These are phyloP conservation scores for Artemia franciscana DNA, from an alignment of 1,140 invertebrate species.

Conservation along the genomic window DNA sequence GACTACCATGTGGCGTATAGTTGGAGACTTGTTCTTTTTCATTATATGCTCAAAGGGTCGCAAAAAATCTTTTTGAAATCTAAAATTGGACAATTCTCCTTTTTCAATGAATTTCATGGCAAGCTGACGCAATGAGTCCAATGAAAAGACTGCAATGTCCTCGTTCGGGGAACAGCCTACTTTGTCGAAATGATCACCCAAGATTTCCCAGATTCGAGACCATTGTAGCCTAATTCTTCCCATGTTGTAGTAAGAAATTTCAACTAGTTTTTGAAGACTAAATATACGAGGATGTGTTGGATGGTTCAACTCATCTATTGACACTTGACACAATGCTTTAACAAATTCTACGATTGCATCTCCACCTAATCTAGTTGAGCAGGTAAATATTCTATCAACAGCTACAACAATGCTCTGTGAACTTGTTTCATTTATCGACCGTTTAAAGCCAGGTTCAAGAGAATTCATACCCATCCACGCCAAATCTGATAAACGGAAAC, in stretches of 20 bases:
- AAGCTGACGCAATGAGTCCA: slow-evolving; percentile 87
- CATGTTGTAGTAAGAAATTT: slow-evolving; percentile 99
- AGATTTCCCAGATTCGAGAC: slow-evolving; percentile 87
- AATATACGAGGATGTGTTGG: slow-evolving; percentile 75
- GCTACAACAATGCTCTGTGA: slow-evolving; percentile 97
- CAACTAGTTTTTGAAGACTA: slow-evolving; percentile 93
- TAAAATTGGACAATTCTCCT: slow-evolving; percentile 95
- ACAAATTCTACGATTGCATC: slow-evolving; percentile 97
- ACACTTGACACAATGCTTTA: slow-evolving; percentile 76
- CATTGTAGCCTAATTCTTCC: slow-evolving; percentile 90
- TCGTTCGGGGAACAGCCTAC: slow-evolving; percentile 86
- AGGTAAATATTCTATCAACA: slow-evolving; percentile 92
- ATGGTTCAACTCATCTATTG: slow-evolving; percentile 74
- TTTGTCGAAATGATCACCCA: slow-evolving; percentile 60
- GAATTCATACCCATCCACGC: slow-evolving; percentile 32
- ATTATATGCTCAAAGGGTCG: slow-evolving; percentile 96
- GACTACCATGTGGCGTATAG: slow-evolving; percentile 95
- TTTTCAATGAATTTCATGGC: slow-evolving; percentile 99
- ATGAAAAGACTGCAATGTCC: slow-evolving; percentile 90
- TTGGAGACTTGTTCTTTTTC: slow-evolving; percentile 81
- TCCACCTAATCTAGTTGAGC: slow-evolving; percentile 83
- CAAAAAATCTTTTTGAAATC: slow-evolving; percentile 98
- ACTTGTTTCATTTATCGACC: slow-evolving; percentile 91
- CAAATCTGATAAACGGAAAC: slow-evolving; percentile 23
- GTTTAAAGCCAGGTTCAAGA: slow-evolving; percentile 67